These are phyloP conservation scores for Danio jaintianensis DNA, from an alignment of 2,797 vertebrate genomes.

Conservation along the genomic window DNA sequence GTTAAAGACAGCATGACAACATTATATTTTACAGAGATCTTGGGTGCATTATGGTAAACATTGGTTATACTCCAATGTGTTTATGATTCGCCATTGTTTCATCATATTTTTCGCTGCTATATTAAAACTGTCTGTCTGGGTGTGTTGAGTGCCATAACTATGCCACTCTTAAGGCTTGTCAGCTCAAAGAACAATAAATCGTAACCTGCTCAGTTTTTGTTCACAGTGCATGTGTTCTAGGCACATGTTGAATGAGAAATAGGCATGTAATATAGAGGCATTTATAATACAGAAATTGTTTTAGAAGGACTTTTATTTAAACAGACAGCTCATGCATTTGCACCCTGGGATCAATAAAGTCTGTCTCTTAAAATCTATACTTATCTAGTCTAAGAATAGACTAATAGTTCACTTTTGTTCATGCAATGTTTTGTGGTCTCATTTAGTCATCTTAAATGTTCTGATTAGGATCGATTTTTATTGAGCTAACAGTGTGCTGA, in stretches of 20 bases:
- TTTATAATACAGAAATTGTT: not conserved
- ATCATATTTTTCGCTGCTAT: not conserved
- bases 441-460: conserved; percentile 12
- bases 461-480: conserved; percentile 6
- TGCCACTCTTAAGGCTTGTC: not conserved
- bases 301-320: not conserved
- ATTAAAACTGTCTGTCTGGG: not conserved
- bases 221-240: not conserved
- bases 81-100: not conserved
- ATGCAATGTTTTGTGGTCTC: conserved; percentile 35
- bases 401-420: conserved; percentile 14
- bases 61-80: not conserved
- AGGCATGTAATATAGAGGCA: not conserved
- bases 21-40: not conserved
- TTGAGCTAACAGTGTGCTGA: not conserved
- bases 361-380: conserved; percentile 19
- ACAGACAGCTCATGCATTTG: not conserved
- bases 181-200: conserved; percentile 9
- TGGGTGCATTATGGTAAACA: not conserved
- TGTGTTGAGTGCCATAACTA: not conserved
- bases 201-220: not conserved
- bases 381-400: conserved; percentile 11
- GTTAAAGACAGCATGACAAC: not conserved
- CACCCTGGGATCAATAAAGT: conserved; percentile 18
- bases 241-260: not conserved